Evolutionary conservation across 2,113 vertebrate genomes (phyloP), one percentile per base, ranked within the genome.

Genomic region (Tragelaphus buxtoni): DNA sequence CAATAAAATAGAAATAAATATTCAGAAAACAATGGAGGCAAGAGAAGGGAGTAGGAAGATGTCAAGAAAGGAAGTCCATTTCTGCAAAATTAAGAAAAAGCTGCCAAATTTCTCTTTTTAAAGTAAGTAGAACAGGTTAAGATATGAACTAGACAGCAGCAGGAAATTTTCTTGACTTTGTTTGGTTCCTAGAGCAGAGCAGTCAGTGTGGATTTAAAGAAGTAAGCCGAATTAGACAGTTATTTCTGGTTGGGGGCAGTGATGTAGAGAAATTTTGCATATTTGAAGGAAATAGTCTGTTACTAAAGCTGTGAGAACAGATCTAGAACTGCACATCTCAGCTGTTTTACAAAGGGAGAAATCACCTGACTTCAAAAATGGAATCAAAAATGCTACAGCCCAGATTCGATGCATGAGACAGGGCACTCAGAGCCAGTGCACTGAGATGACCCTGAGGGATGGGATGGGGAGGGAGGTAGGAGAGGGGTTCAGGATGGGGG

Each of bases 181-280:
- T 74, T 28, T 74, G 72, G 12, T 45, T 74, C 39, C 72, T 74
- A 74, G 72, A 45, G 72, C 22, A 74, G 72, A 45, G 39, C 12
- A 74, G 24, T 45, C 6, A 74, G 35, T 22, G 6, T 45, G 39
- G 24, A 45, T 20, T 45, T 7, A 74, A 74, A 45, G 72, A 74
- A 74, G 12, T 28, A 42, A 45, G 22, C 39, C 1, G 10, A 42
- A 74, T 45, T 61, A 61, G 58, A 30, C 39, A 74, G 69, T 42
- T 69, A 14, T 26, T 74, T 45, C 39, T 0, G 0, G 72, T 13
- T 26, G 10, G 72, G 11, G 5, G 5, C 0, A 0, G 24, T 7
- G 72, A 45, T 74, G 72, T 74, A 13, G 5, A 74, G 72, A 74
- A 28, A 74, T 26, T 69, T 17, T 74, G 72, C 72, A 26, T 74